Base-by-base conservation (phyloP, 2,113 vertebrate species). In the Eulacestoma nigropectus region DNA sequence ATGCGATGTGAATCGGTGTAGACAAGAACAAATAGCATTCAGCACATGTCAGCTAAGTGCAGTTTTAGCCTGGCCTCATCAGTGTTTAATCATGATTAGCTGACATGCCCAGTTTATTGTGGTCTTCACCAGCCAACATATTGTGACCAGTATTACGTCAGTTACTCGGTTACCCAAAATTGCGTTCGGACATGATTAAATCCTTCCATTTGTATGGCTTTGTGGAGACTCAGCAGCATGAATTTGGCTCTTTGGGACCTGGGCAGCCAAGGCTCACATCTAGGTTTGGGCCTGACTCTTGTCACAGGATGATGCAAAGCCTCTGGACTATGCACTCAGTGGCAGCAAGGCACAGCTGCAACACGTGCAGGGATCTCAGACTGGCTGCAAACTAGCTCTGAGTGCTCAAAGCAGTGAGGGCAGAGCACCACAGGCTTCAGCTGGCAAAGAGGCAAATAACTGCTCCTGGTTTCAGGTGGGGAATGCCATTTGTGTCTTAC, bases 11-110 rank as follows among this genome's bases (percentile, higher is more conserved):
- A 96, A 95, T 86, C 75, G 29, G 92, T 50, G 88, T 79, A 94
- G 95, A 84, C 88, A 84, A 94, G 95, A 95, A 95, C 90, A 97
- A 96, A 96, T 53, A 95, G 93, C 88, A 90, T 96, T 96, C 96
- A 96, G 86, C 90, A 92, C 83, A 92, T 89, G 79, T 96, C 92
- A 95, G 93, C 92, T 94, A 93, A 97, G 88, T 82, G 83, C 92
- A 88, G 92, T 94, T 95, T 93, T 53, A 96, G 76, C 79, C 83
- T 60, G 86, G 86, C 83, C 90, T 96, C 89, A 76, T 90, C 96
- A 93, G 80, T 88, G 92, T 92, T 94, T 94, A 95, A 94, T 87
- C 93, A 64, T 84, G 86, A 92, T 93, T 95, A 96, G 95, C 89
- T 94, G 94, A 95, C 94, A 79, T 5, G 80, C 92, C 84, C 32